Evolutionary conservation across 2,113 vertebrate species (phyloP).

Genomic region (Ammodytes marinus): DNA sequence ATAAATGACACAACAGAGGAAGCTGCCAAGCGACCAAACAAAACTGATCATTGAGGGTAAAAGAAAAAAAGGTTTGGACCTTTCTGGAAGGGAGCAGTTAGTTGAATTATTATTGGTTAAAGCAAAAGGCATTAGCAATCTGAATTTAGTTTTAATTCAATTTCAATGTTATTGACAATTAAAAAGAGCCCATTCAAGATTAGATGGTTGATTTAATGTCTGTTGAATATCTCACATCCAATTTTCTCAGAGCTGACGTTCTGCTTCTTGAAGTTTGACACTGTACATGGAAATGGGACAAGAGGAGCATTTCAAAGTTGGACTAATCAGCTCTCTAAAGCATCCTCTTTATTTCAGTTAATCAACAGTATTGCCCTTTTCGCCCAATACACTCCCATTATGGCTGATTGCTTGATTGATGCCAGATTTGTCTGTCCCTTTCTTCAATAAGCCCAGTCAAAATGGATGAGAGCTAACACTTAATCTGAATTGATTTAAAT

Average conservation of each 20-base stretch:
- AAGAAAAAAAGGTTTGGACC: neutral
- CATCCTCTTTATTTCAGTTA: slow-evolving; percentile 31
- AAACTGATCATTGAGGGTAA: neutral
- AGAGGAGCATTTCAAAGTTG: neutral
- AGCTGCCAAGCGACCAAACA: neutral
- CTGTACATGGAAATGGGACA: slow-evolving; percentile 5
- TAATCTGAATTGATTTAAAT: neutral
- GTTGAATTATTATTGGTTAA: neutral
- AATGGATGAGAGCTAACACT: neutral
- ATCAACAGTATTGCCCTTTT: slow-evolving; percentile 52
- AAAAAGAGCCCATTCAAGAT: neutral
- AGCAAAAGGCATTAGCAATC: neutral
- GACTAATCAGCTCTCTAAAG: slow-evolving; percentile 37
- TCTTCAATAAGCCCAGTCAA: neutral
- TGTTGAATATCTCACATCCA: neutral
- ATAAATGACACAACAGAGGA: slow-evolving; percentile 13
- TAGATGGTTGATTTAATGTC: neutral
- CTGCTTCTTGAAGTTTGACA: slow-evolving; percentile 29
- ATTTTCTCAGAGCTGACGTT: neutral
- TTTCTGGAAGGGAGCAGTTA: neutral
- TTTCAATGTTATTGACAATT: neutral
- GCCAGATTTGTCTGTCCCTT: slow-evolving; percentile 20
- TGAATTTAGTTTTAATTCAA: neutral
- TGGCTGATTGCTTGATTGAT: slow-evolving; percentile 55
- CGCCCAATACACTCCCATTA: slow-evolving; percentile 35